Base-by-base conservation (phyloP, 2,797 vertebrate genomes). In the Diceros bicornis region DNA sequence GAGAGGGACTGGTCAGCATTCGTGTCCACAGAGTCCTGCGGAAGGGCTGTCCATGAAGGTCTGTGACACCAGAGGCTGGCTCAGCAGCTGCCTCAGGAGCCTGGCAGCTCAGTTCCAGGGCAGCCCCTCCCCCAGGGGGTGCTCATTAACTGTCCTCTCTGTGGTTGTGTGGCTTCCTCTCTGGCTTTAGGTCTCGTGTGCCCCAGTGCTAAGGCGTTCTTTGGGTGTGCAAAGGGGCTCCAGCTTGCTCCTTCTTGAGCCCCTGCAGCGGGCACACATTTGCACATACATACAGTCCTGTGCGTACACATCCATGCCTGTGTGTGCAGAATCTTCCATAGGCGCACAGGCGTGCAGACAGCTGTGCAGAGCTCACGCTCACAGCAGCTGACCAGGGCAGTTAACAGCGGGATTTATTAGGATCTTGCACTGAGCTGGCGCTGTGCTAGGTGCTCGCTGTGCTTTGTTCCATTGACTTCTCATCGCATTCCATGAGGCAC, bases 321-420 rank as follows among this genome's bases (percentile, higher is more conserved):
- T 1, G 17, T 44, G 61, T 64, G 23, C 27, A 50, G 66, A 29
- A 8, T 32, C 78, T 21, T 69, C 13, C 1, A 1, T 12, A 14
- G n/a, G 16, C 3, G 9, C 11, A 1, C 0, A 2, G 75, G 47
- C 41, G 14, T 0, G 2, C 12, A 8, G n/a, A 32, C 2, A 2
- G 5, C 52, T 21, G 6, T 32, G 52, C 57, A 1, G 44, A 4
- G 55, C 34, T 50, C n/a, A 37, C 27, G 27, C 61, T 29, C 29
- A 37, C 14, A 72, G 21, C 9, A 27, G 71, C 34, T 1, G 9
- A 27, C 3, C 3, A 4, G 66, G 17, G 18, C 1, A 21, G 0
- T 4, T 4, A 5, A 1, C 1, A 14, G 44, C 6, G 34, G 5
- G 17, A 50, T 11, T 50, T 25, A 14, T 0, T 2, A 12, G 85